Conservation (phyloP, 2,888 invertebrate species). For the Aphelenchoides bicaudatus region DNA sequence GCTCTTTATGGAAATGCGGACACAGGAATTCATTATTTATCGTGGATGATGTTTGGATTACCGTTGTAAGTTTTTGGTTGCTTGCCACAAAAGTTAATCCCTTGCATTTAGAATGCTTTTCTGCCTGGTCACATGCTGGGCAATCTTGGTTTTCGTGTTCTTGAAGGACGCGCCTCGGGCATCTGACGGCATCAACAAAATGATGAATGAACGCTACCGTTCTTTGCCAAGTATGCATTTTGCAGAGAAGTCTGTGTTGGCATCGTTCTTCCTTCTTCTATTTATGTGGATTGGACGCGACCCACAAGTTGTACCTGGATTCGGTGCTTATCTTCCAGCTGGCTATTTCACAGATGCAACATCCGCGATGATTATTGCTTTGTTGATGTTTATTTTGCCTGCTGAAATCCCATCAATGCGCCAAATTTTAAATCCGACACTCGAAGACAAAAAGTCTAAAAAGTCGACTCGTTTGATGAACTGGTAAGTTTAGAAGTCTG, state of each 20-base stretch:
- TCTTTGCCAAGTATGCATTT: constrained; percentile 54
- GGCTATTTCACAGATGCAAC: constrained; percentile 62
- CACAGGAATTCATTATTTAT: constrained; percentile 38
- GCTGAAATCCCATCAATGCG: constrained; percentile 66
- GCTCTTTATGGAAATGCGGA: constrained; percentile 35
- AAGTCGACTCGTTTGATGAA: too few species aligned
- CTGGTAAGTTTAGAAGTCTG: too few species aligned
- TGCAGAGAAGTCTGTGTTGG: constrained; percentile 37
- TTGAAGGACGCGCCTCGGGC: constrained; percentile 39
- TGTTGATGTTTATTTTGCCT: constrained; percentile 79
- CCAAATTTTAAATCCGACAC: constrained; percentile 15
- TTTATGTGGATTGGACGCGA: constrained; percentile 81
- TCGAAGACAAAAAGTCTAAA: constrained; percentile 11
- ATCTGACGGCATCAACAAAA: constrained; percentile 42
- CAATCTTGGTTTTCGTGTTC: constrained; percentile 30
- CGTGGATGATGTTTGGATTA: constrained; percentile 42
- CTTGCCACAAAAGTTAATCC: too few species aligned
- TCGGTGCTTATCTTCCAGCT: constrained; percentile 67
- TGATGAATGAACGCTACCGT: constrained; percentile 43
- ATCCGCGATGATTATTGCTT: constrained; percentile 74
- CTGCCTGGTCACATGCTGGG: constrained; percentile 27
- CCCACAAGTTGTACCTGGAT: constrained; percentile 81
- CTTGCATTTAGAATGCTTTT: constrained; percentile 36
- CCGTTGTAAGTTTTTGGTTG: constrained; percentile 41
- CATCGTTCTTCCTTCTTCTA: constrained; percentile 73